Evolutionary conservation across 2,888 invertebrate genomes (phyloP).

Genomic region (Papilio elwesi): DNA sequence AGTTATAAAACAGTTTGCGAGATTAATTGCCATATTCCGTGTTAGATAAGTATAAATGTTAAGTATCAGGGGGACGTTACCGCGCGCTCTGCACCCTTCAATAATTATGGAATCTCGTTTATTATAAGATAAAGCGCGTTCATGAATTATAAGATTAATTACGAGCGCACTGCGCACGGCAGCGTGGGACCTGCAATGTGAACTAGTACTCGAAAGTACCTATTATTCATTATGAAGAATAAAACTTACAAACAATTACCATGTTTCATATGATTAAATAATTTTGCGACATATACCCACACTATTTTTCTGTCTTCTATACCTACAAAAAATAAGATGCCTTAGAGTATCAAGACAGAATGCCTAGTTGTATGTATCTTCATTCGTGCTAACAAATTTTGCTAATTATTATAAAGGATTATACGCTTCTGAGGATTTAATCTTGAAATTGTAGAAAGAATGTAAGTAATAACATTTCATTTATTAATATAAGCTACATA

Average conservation of each 20-base stretch:
- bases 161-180: slow-evolving; percentile 48
- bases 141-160: slow-evolving; percentile 70
- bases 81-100: slow-evolving; percentile 62
- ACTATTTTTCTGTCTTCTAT: too few relatives aligned
- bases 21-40: slow-evolving; percentile 82
- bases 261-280: too few relatives aligned
- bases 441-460: background rate
- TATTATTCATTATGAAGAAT: too few relatives aligned
- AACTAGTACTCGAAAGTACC: slow-evolving; percentile 8
- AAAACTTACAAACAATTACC: too few relatives aligned
- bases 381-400: too few relatives aligned
- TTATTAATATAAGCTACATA: background rate
- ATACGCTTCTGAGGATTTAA: too few relatives aligned
- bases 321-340: too few relatives aligned
- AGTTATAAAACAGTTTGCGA: slow-evolving; percentile 72
- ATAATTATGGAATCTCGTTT: slow-evolving; percentile 78
- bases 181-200: background rate
- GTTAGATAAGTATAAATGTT: slow-evolving; percentile 77
- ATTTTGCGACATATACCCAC: too few relatives aligned
- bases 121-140: slow-evolving; percentile 68
- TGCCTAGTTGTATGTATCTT: too few relatives aligned
- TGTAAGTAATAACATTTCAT: background rate
- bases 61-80: slow-evolving; percentile 60
- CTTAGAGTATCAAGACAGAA: too few relatives aligned
- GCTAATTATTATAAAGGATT: too few relatives aligned